phyloP scores from a whole-genome alignment of 2,113 vertebrate species.

The Ginglymostoma cirratum region DNA sequence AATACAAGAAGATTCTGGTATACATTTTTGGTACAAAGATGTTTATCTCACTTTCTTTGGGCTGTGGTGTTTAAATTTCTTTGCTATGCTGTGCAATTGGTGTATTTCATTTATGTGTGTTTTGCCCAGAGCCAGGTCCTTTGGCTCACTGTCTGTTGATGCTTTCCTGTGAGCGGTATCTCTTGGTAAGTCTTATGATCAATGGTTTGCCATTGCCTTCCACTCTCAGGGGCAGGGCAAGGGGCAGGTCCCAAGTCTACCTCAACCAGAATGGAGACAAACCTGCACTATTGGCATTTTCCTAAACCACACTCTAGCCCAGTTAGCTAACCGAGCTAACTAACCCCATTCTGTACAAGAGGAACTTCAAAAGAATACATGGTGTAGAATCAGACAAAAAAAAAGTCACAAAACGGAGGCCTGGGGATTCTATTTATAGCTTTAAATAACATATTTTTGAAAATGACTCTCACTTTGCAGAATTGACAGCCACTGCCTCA shows the following conservation, averaged over 20 bases:
- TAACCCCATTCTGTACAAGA: neutral
- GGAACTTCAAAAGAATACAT: neutral
- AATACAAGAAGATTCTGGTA: neutral
- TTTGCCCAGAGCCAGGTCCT: too few relatives aligned
- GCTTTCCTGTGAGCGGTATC: too few relatives aligned
- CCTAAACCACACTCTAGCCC: too few relatives aligned
- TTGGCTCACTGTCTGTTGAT: too few relatives aligned
- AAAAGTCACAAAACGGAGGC: neutral
- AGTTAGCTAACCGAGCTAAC: neutral
- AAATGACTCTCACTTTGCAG: neutral
- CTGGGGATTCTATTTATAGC: neutral
- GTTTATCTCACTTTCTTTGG: neutral
- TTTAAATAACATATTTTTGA: neutral
- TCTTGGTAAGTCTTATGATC: too few relatives aligned
- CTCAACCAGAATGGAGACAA: neutral
- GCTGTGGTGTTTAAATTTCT: neutral
- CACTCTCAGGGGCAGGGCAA: too few relatives aligned
- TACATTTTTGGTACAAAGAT: neutral
- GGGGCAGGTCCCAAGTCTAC: neutral
- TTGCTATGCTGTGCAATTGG: neutral
- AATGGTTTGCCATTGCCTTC: too few relatives aligned
- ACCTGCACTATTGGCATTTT: neutral
- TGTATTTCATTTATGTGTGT: neutral
- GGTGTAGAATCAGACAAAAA: neutral
- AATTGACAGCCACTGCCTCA: too few relatives aligned